Percentiles rank a stretch among this genome's conserved stretches.
phyloP scores from a whole-genome alignment of 2,888 invertebrate species.

The Osmoderma eremita region DNA sequence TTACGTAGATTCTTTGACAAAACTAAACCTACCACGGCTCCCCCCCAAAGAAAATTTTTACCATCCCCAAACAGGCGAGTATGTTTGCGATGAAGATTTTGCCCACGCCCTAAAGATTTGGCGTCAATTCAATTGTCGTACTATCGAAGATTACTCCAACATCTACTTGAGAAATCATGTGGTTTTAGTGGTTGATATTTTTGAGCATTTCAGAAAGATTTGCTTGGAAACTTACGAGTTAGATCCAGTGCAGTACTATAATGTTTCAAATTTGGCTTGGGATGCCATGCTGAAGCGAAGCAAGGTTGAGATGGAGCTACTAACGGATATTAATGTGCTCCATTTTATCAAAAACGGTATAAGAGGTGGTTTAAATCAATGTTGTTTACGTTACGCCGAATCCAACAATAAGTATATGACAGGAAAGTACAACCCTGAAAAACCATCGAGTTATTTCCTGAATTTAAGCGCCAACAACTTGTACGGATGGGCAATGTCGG shows the following conservation, averaged over 20 bases:
- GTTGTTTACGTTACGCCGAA: neutral
- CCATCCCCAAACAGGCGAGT: neutral
- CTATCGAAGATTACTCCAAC: slow-evolving; percentile 51
- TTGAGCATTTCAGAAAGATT: slow-evolving; percentile 36
- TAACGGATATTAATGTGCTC: neutral
- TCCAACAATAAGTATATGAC: neutral
- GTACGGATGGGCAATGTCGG: slow-evolving; percentile 43
- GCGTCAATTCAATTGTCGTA: slow-evolving; percentile 47
- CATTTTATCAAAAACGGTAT: slow-evolving; percentile 28
- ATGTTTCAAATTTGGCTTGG: slow-evolving; percentile 17
- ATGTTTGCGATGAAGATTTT: slow-evolving; percentile 50
- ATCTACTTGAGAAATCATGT: neutral
- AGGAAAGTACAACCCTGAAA: neutral
- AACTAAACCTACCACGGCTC: neutral
- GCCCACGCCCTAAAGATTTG: slow-evolving; percentile 54
- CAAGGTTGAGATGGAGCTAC: no score
- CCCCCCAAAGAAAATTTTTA: neutral
- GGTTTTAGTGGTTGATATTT: slow-evolving; percentile 50
- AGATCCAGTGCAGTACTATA: slow-evolving; percentile 41
- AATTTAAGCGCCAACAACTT: slow-evolving; percentile 43
- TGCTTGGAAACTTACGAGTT: slow-evolving; percentile 6
- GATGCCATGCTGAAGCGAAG: neutral
- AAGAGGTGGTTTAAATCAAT: slow-evolving; percentile 23
- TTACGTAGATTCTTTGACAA: neutral
- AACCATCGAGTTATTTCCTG: slow-evolving; percentile 31